Percentiles rank a stretch among this genome's conserved stretches.
Evolutionary conservation across 2,888 invertebrate species (phyloP).

Genomic region (Luperina nickerlii): DNA sequence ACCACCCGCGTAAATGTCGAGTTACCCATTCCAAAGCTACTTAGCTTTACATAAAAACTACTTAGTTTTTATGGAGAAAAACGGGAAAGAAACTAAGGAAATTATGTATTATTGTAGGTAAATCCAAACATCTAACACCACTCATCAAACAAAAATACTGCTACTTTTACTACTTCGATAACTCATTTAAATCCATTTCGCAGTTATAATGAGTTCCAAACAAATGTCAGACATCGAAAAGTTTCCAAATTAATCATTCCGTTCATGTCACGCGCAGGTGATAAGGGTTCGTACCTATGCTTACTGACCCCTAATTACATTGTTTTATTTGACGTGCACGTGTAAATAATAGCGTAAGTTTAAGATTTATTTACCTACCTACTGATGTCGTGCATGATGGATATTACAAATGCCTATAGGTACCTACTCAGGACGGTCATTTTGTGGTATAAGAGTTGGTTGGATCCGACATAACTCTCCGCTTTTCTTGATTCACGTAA

Average conservation of each 20-base stretch:
- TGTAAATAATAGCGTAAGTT: slow-evolving; percentile 46
- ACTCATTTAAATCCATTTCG: neutral
- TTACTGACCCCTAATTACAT: slow-evolving; percentile 58
- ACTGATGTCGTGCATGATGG: neutral
- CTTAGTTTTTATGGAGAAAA: too few relatives aligned
- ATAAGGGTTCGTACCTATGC: slow-evolving; percentile 56
- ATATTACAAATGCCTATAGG: neutral
- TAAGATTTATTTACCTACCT: slow-evolving; percentile 37
- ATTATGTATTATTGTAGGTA: too few relatives aligned
- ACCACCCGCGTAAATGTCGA: neutral
- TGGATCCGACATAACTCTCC: neutral
- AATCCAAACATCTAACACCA: too few relatives aligned
- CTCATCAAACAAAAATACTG: neutral
- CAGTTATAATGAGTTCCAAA: slow-evolving; percentile 46
- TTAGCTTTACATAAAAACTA: too few relatives aligned
- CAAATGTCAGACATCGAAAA: slow-evolving; percentile 54
- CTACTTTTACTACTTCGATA: neutral
- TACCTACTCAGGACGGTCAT: neutral
- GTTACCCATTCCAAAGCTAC: neutral
- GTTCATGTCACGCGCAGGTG: slow-evolving; percentile 62
- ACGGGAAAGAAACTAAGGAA: too few relatives aligned
- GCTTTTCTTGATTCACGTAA: neutral
- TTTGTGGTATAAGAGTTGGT: neutral
- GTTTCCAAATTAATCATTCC: slow-evolving; percentile 63
- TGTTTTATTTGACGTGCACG: slow-evolving; percentile 40